Evolutionary conservation across 2,888 invertebrate species (phyloP).

Genomic region (Minunthozetes semirufus): DNA sequence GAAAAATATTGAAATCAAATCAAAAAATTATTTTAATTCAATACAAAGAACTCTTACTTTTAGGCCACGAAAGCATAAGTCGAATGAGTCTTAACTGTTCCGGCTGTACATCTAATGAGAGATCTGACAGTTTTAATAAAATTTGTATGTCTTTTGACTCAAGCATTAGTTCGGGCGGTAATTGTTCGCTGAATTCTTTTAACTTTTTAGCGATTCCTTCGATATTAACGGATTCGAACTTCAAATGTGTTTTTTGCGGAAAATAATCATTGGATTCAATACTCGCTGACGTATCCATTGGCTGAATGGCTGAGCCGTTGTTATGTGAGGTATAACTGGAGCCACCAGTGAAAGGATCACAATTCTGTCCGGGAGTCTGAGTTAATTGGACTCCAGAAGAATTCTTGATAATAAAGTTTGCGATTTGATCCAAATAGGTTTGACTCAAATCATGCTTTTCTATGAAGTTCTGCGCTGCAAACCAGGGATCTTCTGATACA

Average conservation of each 20-base stretch:
- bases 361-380: slow-evolving; percentile 39
- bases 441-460: slow-evolving; percentile 75
- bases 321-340: slow-evolving; percentile 48
- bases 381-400: slow-evolving; percentile 53
- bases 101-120: slow-evolving; percentile 46
- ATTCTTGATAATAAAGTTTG: slow-evolving; percentile 83
- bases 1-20: slow-evolving; percentile 41
- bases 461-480: slow-evolving; percentile 81
- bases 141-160: slow-evolving; percentile 56
- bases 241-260: slow-evolving; percentile 55
- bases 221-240: slow-evolving; percentile 56
- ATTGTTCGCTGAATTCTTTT: slow-evolving; percentile 63
- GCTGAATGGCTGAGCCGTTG: slow-evolving; percentile 35
- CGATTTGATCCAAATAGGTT: slow-evolving; percentile 76
- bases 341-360: slow-evolving; percentile 53
- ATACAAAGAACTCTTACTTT: background rate
- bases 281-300: background rate
- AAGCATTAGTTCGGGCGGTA: slow-evolving; percentile 53
- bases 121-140: slow-evolving; percentile 54
- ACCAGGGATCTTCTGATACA: slow-evolving; percentile 81
- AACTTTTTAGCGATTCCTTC: slow-evolving; percentile 58
- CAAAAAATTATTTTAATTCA: background rate
- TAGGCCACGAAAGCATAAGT: slow-evolving; percentile 63
- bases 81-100: slow-evolving; percentile 56
- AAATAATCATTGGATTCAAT: slow-evolving; percentile 47